Conservation (phyloP, 2,113 vertebrate species). For the Phocoena sinus region DNA sequence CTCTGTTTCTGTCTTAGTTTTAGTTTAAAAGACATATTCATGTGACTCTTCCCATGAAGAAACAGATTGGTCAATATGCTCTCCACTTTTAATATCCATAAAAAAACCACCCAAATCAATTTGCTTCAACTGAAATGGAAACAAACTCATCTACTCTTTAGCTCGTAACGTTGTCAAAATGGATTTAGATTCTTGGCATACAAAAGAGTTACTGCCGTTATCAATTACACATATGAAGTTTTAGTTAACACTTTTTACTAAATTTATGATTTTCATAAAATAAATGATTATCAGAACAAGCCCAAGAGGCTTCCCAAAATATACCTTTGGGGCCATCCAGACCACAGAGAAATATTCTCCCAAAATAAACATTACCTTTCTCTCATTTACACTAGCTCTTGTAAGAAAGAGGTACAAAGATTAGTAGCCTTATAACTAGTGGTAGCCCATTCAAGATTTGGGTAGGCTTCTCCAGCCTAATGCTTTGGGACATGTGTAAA, state of each 20-base stretch:
- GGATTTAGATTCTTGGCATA: neutral
- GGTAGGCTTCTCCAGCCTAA: neutral
- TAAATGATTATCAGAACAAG: neutral
- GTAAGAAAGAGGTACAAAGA: neutral
- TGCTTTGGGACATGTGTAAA: neutral
- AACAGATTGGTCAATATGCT: neutral
- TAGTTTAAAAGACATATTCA: neutral
- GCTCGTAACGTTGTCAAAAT: neutral
- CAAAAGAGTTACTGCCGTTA: neutral
- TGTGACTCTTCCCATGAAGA: neutral
- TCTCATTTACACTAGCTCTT: neutral
- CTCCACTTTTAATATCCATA: neutral
- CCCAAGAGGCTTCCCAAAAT: neutral
- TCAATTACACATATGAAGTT: neutral
- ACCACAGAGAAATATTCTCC: neutral
- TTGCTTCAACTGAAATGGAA: neutral
- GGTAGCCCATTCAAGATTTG: neutral
- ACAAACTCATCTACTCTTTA: neutral
- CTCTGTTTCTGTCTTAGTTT: neutral
- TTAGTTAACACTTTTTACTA: neutral
- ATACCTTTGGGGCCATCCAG: neutral
- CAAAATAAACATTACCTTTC: neutral
- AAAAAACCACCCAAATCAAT: neutral
- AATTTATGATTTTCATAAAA: neutral
- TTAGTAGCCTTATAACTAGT: neutral